phyloP scores from a whole-genome alignment of 1,140 invertebrate genomes.

The Cyphomyrmex costatus region DNA sequence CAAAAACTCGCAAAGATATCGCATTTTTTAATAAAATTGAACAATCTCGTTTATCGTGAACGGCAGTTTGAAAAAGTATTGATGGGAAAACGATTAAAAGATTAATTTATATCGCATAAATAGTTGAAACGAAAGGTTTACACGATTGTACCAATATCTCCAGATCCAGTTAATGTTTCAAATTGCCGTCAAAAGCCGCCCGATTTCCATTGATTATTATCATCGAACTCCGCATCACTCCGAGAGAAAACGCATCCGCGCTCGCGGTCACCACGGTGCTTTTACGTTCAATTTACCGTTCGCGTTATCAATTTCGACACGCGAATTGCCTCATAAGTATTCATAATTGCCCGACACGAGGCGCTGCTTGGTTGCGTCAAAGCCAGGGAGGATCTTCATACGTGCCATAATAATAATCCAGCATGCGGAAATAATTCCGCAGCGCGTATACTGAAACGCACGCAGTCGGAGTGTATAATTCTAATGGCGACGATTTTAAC shows the following conservation, averaged over 20 bases:
- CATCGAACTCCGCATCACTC: no score
- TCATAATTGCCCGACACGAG: constrained; percentile 16
- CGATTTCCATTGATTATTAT: neutral
- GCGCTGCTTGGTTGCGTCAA: constrained; percentile 33
- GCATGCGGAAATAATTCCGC: constrained; percentile 50
- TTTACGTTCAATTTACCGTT: constrained; percentile 14
- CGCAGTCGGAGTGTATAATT: constrained; percentile 21
- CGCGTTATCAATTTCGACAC: constrained; percentile 40
- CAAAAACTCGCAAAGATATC: neutral
- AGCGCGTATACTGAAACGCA: neutral
- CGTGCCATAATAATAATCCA: constrained; percentile 42
- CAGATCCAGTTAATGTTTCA: neutral
- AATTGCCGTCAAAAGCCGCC: neutral
- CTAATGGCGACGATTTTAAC: constrained; percentile 60
- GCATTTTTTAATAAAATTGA: neutral
- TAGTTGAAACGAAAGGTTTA: neutral
- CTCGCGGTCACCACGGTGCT: neutral
- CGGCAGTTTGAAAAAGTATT: neutral
- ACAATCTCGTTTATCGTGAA: neutral
- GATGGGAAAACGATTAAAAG: neutral
- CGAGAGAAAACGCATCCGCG: neutral
- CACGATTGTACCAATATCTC: neutral
- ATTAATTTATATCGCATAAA: neutral
- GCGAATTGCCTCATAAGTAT: constrained; percentile 42
- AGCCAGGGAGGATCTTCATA: no score